Conservation (phyloP, 2,797 vertebrate genomes). For the Orientallactaga sibirica region DNA sequence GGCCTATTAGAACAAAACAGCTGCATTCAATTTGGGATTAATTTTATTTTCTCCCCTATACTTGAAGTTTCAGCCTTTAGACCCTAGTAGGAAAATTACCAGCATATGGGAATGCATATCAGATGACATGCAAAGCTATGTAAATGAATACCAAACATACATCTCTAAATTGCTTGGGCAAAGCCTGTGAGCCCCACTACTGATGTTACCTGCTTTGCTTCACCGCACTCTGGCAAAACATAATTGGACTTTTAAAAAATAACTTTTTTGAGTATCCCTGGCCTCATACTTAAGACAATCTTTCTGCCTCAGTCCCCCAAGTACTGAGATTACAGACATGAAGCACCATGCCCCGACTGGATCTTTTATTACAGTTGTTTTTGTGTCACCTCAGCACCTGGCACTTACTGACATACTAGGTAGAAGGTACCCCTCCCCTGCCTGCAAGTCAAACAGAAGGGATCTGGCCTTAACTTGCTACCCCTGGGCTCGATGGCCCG, state of each 20-base stretch:
- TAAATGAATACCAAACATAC: constrained; percentile 67
- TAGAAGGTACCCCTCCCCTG: not conserved
- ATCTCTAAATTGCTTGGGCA: constrained; percentile 35
- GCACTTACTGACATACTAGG: not conserved
- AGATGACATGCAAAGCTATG: constrained; percentile 73
- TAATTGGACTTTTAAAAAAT: not conserved
- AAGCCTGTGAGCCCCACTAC: not conserved
- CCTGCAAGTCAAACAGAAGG: not conserved
- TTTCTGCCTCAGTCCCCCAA: not conserved
- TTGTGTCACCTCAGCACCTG: not conserved
- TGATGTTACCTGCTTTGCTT: not conserved
- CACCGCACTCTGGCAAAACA: not conserved
- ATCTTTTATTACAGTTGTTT: constrained; percentile 12
- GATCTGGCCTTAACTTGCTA: not conserved
- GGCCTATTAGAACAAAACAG: not conserved
- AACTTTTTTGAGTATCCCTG: not conserved
- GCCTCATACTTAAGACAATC: too few relatives aligned
- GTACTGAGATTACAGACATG: not conserved
- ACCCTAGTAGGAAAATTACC: constrained; percentile 66
- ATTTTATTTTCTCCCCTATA: constrained; percentile 65
- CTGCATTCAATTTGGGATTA: constrained; percentile 28
- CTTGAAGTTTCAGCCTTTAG: constrained; percentile 45
- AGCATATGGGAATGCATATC: constrained; percentile 69
- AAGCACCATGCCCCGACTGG: not conserved
- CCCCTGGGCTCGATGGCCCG: not conserved